Evolutionary conservation across 2,113 vertebrate species (phyloP).

Genomic region (Salvelinus fontinalis): DNA sequence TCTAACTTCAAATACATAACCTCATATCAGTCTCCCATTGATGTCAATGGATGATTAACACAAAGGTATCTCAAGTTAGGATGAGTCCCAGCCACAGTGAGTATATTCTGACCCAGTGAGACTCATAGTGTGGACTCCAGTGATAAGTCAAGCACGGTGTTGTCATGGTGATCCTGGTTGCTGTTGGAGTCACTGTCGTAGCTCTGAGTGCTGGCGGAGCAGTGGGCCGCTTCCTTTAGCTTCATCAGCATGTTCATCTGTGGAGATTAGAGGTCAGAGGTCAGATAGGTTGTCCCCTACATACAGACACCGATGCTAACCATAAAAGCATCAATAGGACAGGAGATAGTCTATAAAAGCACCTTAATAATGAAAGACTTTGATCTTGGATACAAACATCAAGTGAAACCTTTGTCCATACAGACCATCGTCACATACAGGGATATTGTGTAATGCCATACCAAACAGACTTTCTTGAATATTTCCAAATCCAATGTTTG

Average conservation of each 20-base stretch:
- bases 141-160: conserved; percentile 77
- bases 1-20: neutral
- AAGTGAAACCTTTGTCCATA: too few species aligned
- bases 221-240: conserved; percentile 87
- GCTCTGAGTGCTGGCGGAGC: conserved; percentile 81
- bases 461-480: neutral
- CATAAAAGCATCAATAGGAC: neutral
- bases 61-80: neutral
- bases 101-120: neutral
- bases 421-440: neutral
- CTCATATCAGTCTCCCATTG: neutral
- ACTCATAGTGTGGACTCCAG: conserved; percentile 82
- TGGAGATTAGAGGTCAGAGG: neutral
- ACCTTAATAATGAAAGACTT: neutral
- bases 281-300: neutral
- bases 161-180: conserved; percentile 80
- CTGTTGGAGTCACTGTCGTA: conserved; percentile 88
- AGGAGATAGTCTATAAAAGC: neutral
- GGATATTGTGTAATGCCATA: neutral
- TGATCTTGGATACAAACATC: neutral
- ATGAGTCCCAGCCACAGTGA: neutral
- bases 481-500: neutral
- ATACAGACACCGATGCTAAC: neutral
- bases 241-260: conserved; percentile 91
- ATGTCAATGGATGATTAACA: neutral